Percentiles rank a stretch among this genome's conserved stretches.
These are phyloP conservation scores for Falco naumanni DNA, from an alignment of 2,797 vertebrate genomes.

Conservation along the genomic window DNA sequence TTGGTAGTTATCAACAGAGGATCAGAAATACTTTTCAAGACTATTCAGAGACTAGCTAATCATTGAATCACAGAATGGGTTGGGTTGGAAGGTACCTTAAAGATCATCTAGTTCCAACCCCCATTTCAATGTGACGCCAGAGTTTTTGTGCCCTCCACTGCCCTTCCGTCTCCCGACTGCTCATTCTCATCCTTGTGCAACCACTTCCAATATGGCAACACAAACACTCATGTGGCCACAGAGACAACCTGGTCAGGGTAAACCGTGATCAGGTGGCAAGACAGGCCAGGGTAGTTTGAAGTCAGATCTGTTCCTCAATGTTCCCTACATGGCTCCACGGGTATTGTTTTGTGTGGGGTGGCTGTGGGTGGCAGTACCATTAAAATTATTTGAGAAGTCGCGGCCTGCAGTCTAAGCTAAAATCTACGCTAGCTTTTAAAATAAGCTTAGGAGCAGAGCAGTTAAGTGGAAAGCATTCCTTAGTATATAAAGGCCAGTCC, in stretches of 20 bases:
- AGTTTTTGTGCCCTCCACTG: background rate
- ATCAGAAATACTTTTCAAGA: background rate
- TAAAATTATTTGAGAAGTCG: background rate
- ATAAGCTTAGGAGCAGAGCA: background rate
- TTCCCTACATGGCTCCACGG: background rate
- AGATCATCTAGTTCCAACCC: too few species aligned
- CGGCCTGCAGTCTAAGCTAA: background rate
- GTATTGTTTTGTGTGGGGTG: background rate
- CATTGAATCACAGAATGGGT: too few species aligned
- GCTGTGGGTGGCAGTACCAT: background rate
- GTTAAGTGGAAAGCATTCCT: background rate
- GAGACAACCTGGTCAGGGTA: background rate
- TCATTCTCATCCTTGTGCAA: background rate
- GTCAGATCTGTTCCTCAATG: background rate
- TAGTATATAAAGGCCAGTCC: accelerated
- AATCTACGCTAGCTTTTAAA: background rate
- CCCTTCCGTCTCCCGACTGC: background rate
- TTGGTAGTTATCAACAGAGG: background rate
- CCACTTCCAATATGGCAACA: background rate
- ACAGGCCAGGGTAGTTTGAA: background rate
- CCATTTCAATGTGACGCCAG: background rate
- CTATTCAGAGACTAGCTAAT: background rate
- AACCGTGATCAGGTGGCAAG: background rate
- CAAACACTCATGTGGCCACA: background rate
- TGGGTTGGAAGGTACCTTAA: too few species aligned